phyloP scores from a whole-genome alignment of 2,888 invertebrate species.

The Micropterix aruncella region DNA sequence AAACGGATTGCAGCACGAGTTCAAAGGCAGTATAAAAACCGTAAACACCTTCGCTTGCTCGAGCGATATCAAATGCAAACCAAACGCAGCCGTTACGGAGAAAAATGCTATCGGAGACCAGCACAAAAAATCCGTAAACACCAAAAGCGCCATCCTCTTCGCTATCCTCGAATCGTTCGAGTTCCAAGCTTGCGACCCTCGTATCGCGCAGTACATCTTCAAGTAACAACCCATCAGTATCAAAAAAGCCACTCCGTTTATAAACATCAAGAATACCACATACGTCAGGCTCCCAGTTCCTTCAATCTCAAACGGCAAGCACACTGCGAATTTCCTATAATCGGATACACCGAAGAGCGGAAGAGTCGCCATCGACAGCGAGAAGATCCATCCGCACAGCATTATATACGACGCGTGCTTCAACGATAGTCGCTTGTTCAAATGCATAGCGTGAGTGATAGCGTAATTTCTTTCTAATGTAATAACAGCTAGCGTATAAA shows the following conservation, averaged over 20 bases:
- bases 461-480: constrained; percentile 93
- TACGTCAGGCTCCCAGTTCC: constrained; percentile 69
- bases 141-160: constrained; percentile 90
- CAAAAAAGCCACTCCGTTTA: constrained; percentile 88
- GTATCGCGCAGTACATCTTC: constrained; percentile 94
- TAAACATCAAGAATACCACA: constrained; percentile 78
- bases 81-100: constrained; percentile 86
- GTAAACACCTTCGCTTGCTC: constrained; percentile 95
- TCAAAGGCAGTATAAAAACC: constrained; percentile 89
- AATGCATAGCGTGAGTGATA: constrained; percentile 94
- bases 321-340: constrained; percentile 93
- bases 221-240: constrained; percentile 92
- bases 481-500: constrained; percentile 92
- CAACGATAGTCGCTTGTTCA: constrained; percentile 85
- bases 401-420: constrained; percentile 87
- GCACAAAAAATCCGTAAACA: constrained; percentile 94
- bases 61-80: constrained; percentile 76
- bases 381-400: constrained; percentile 86
- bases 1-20: constrained; percentile 96
- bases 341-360: constrained; percentile 88
- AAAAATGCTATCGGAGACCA: constrained; percentile 98
- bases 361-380: constrained; percentile 72
- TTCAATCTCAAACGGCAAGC: constrained; percentile 87
- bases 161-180: constrained; percentile 94
- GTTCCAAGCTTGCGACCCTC: constrained; percentile 96